These are phyloP conservation scores for Oryzias javanicus DNA, from an alignment of 2,113 vertebrate genomes.

Conservation along the genomic window DNA sequence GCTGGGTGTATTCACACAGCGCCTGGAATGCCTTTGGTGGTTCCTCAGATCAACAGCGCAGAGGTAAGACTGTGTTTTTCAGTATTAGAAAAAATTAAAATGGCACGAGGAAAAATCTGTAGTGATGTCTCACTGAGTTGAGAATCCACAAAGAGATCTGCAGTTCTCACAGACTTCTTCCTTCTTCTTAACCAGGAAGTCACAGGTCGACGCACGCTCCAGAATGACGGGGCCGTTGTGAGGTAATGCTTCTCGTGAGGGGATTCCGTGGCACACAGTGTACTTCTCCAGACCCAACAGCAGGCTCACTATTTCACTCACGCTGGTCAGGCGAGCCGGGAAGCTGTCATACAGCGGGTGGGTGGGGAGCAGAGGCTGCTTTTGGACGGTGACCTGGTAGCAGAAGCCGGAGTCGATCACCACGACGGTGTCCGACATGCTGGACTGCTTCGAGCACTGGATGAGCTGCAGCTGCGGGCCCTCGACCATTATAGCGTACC, in stretches of 20 bases:
- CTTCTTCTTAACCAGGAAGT: slow-evolving; percentile 70
- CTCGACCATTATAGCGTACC: slow-evolving; percentile 73
- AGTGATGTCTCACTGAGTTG: slow-evolving; percentile 2
- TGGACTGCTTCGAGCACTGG: slow-evolving; percentile 77
- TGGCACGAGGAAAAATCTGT: slow-evolving; percentile 13
- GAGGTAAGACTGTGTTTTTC: slow-evolving; percentile 49
- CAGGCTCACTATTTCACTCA: slow-evolving; percentile 61
- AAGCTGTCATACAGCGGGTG: slow-evolving; percentile 71
- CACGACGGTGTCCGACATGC: slow-evolving; percentile 74
- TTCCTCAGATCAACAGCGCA: slow-evolving; percentile 27
- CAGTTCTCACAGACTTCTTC: slow-evolving; percentile 64
- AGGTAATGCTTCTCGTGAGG: slow-evolving; percentile 2
- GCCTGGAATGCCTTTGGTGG: slow-evolving; percentile 62
- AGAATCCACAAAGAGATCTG: slow-evolving; percentile 41
- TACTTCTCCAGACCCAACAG: slow-evolving; percentile 74
- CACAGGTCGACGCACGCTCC: slow-evolving; percentile 73
- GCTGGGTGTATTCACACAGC: slow-evolving; percentile 11
- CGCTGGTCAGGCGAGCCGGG: slow-evolving; percentile 50
- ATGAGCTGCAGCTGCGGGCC: slow-evolving; percentile 77
- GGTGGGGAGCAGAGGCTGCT: slow-evolving; percentile 75
- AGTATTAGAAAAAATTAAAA: slow-evolving; percentile 9
- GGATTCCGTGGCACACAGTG: slow-evolving; percentile 70
- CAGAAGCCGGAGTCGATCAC: slow-evolving; percentile 71
- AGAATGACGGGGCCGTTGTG: slow-evolving; percentile 49
- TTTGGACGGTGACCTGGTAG: slow-evolving; percentile 75